phyloP scores from a whole-genome alignment of 1,140 invertebrate species.

The Drosophila tropicalis region DNA sequence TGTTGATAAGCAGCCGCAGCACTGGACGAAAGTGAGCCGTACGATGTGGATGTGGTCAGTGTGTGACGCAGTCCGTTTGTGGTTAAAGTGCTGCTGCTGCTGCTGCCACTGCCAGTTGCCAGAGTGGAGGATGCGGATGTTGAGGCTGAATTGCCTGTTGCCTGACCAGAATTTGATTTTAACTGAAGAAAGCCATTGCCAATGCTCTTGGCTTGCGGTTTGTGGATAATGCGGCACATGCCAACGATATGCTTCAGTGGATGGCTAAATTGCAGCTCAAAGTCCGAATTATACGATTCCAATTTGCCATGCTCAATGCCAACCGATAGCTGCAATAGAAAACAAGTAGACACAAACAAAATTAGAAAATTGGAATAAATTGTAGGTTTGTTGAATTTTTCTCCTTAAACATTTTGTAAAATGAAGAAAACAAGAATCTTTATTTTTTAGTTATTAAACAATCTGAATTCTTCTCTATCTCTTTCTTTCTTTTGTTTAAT shows the following conservation, averaged over 20 bases:
- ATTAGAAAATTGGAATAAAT: background rate
- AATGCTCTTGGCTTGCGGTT: conserved; percentile 68
- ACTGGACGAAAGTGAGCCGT: conserved; percentile 75
- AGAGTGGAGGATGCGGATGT: conserved; percentile 18
- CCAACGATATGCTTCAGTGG: conserved; percentile 85
- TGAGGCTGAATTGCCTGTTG: conserved; percentile 10
- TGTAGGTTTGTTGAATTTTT: background rate
- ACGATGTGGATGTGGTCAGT: conserved; percentile 78
- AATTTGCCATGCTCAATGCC: conserved; percentile 86
- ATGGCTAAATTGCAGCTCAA: conserved; percentile 87
- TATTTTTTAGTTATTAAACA: background rate
- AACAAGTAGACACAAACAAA: background rate
- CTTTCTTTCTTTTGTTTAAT: background rate
- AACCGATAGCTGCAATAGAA: conserved; percentile 85
- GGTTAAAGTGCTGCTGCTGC: conserved; percentile 39
- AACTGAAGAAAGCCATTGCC: conserved; percentile 78
- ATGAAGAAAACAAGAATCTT: too few relatives aligned
- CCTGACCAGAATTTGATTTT: conserved; percentile 49
- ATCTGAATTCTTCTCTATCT: background rate
- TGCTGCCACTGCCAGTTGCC: conserved; percentile 22
- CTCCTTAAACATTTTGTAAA: too few relatives aligned
- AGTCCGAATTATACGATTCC: conserved; percentile 87
- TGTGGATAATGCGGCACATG: conserved; percentile 82
- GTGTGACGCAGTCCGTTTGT: conserved; percentile 63
- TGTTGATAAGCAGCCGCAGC: conserved; percentile 70